A percentile compares a stretch with the other conserved stretches of the same genome.
These are phyloP conservation scores for Plusia festucae DNA, from an alignment of 2,888 invertebrate genomes.

Conservation along the genomic window DNA sequence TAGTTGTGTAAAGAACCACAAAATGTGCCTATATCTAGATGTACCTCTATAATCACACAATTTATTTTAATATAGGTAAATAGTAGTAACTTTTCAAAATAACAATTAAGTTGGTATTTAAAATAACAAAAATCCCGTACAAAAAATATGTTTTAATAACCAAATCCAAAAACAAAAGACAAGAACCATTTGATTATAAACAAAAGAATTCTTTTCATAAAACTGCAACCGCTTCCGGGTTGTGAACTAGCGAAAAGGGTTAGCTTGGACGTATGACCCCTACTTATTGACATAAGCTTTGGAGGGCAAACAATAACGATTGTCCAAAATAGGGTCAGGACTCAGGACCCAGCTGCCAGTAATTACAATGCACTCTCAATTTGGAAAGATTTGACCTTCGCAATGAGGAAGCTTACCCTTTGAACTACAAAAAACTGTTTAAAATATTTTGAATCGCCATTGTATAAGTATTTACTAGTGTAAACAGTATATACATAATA, in stretches of 20 bases:
- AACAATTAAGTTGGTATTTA: too few relatives aligned
- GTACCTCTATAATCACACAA: too few relatives aligned
- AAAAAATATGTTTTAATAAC: background rate
- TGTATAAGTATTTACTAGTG: constrained; percentile 6
- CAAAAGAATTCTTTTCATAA: background rate
- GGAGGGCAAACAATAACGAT: constrained; percentile 39
- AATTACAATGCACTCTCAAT: constrained; percentile 55
- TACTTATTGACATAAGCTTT: constrained; percentile 50
- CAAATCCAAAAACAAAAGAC: background rate
- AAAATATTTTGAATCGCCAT: constrained; percentile 6
- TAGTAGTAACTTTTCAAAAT: too few relatives aligned
- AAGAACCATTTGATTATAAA: background rate
- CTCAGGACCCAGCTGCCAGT: constrained; percentile 76
- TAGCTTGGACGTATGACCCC: constrained; percentile 51
- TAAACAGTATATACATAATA: too few relatives aligned
- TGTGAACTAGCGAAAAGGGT: constrained; percentile 26
- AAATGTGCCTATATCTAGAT: too few relatives aligned
- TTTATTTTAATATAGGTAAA: too few relatives aligned
- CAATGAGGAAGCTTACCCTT: constrained; percentile 41
- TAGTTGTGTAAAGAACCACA: too few relatives aligned
- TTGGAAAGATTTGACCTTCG: constrained; percentile 57
- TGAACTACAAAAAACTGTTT: constrained; percentile 36
- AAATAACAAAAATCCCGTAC: too few relatives aligned
- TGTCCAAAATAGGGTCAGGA: constrained; percentile 67
- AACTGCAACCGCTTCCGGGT: constrained; percentile 8